Evolutionary conservation across 2,797 vertebrate species (phyloP).

Genomic region (Varecia variegata): DNA sequence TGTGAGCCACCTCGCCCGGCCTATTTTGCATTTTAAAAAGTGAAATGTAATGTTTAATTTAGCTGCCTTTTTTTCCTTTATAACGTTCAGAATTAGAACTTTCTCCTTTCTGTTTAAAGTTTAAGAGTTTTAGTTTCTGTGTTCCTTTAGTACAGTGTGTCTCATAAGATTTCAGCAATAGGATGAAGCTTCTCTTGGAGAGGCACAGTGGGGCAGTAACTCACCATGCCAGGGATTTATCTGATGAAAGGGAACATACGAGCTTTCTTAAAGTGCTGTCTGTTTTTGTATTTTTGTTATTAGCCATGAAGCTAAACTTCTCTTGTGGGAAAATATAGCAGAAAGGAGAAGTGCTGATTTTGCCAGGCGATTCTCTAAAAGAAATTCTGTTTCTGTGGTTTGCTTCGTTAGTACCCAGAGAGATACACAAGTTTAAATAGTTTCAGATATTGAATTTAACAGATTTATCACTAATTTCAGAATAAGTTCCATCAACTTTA

Average conservation of each 20-base stretch:
- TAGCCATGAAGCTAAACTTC: background rate
- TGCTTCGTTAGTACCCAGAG: background rate
- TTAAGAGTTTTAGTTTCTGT: background rate
- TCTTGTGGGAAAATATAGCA: background rate
- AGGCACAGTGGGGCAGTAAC: background rate
- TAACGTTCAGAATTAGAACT: background rate
- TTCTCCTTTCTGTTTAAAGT: slow-evolving; percentile 16
- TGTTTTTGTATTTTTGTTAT: slow-evolving; percentile 36
- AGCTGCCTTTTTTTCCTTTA: background rate
- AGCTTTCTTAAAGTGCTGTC: slow-evolving; percentile 27
- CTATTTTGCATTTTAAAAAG: slow-evolving; percentile 36
- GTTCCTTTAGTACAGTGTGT: background rate
- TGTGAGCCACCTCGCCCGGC: too few relatives aligned
- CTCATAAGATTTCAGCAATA: background rate
- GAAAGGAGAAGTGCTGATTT: background rate
- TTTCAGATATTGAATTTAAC: background rate
- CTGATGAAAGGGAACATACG: slow-evolving; percentile 25
- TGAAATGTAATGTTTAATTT: background rate
- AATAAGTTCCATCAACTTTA: background rate
- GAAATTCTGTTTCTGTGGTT: background rate
- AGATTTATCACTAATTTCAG: background rate
- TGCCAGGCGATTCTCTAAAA: background rate
- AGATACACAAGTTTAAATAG: background rate
- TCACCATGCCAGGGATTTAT: background rate
- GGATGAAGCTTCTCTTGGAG: background rate